Evolutionary conservation across 2,113 vertebrate genomes (phyloP).

Genomic region (Rattus rattus): DNA sequence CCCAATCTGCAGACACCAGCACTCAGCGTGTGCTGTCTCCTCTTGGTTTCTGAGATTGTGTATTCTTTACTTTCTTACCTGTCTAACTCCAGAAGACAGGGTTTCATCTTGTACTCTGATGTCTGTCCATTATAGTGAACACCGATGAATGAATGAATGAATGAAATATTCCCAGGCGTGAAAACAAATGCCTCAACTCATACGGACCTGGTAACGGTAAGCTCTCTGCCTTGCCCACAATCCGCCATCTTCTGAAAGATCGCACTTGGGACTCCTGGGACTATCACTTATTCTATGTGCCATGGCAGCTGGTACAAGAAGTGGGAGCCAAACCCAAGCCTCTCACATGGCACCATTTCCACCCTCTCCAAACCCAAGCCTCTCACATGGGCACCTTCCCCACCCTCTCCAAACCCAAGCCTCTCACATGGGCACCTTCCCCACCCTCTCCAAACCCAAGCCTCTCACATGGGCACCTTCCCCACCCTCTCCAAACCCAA

Average conservation of each 20-base stretch:
- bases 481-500: neutral
- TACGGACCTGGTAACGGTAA: neutral
- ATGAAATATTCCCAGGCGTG: neutral
- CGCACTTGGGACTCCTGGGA: neutral
- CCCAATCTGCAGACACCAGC: neutral
- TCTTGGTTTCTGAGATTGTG: neutral
- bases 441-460: too few species aligned
- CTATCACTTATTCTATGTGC: neutral
- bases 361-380: neutral
- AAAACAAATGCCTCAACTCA: neutral
- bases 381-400: neutral
- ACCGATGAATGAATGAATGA: neutral
- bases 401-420: neutral
- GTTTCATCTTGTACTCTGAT: neutral
- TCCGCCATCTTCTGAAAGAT: neutral
- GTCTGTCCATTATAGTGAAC: neutral
- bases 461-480: too few species aligned
- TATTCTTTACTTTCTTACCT: neutral
- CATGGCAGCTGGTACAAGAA: constrained; percentile 17
- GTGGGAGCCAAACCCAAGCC: neutral
- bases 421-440: neutral
- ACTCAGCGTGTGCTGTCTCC: neutral
- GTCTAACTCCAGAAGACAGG: neutral
- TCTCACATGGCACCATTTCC: too few species aligned
- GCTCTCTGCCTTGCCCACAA: rapidly evolving